A percentile compares a stretch with the other conserved stretches of the same genome.
phyloP scores from a whole-genome alignment of 1,140 invertebrate species.

The Zaprionus ornatus region DNA sequence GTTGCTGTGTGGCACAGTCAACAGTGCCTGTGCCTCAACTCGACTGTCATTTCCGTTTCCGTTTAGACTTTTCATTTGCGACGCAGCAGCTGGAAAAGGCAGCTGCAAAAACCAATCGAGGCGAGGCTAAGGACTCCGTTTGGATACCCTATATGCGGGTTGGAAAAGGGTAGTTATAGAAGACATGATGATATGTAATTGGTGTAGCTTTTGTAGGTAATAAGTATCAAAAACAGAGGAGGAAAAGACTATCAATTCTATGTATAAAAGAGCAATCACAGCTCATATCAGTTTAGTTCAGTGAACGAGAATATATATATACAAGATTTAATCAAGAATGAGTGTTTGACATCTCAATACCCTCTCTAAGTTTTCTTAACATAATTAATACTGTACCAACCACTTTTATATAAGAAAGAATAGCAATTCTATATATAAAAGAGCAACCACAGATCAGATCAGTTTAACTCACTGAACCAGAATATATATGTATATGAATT shows the following conservation, averaged over 20 bases:
- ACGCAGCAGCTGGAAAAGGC: constrained; percentile 23
- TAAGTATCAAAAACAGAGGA: too few relatives aligned
- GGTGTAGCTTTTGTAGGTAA: too few relatives aligned
- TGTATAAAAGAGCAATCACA: neutral
- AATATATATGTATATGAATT: neutral
- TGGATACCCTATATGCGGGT: neutral
- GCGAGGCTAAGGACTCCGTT: neutral
- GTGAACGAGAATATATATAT: neutral
- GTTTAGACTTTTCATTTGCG: constrained; percentile 47
- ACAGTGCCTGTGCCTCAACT: constrained; percentile 23
- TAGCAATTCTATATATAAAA: too few relatives aligned
- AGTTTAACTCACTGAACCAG: neutral
- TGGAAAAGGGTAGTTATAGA: neutral
- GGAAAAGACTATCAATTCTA: neutral
- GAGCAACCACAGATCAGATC: neutral
- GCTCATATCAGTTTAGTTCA: neutral
- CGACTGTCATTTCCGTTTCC: constrained; percentile 48
- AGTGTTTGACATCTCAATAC: too few relatives aligned
- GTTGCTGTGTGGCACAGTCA: neutral
- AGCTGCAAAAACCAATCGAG: constrained; percentile 37
- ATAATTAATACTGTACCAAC: too few relatives aligned
- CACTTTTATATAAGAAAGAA: too few relatives aligned
- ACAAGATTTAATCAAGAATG: neutral
- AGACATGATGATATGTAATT: too few relatives aligned
- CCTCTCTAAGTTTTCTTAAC: too few relatives aligned